phyloP scores from a whole-genome alignment of 1,140 invertebrate genomes.

The Prorops nasuta region DNA sequence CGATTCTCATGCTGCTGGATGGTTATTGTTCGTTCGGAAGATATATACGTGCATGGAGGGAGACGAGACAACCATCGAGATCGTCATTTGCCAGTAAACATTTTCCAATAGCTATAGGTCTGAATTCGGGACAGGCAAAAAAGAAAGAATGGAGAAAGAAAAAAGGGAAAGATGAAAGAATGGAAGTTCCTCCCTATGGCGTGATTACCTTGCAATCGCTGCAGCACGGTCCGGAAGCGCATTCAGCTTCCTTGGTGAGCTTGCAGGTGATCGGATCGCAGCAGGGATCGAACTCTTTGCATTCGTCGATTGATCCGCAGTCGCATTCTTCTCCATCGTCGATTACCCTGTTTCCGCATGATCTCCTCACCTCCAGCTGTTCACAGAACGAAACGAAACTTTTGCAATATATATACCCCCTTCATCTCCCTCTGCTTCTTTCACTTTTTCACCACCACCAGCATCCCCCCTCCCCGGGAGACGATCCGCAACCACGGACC shows the following conservation, averaged over 20 bases:
- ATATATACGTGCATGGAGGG: no score
- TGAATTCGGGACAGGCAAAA: no score
- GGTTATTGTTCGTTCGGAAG: no score
- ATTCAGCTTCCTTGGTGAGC: slow-evolving; percentile 85
- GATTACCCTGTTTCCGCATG: slow-evolving; percentile 91
- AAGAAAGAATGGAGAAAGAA: no score
- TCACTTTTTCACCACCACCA: background rate
- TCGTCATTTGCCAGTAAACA: no score
- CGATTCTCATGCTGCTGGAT: no score
- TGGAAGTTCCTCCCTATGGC: no score
- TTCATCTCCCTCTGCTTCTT: background rate
- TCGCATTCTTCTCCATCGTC: slow-evolving; percentile 95
- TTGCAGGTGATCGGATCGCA: slow-evolving; percentile 95
- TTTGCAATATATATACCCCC: background rate
- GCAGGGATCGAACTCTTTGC: slow-evolving; percentile 82
- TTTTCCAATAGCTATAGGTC: no score
- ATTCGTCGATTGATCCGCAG: slow-evolving; percentile 84
- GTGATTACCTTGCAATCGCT: slow-evolving; percentile 78
- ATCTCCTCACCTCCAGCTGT: slow-evolving; percentile 67
- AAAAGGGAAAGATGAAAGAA: no score
- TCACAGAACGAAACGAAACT: background rate
- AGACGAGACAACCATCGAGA: no score
- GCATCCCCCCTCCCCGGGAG: no score
- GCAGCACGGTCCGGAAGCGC: slow-evolving; percentile 89
- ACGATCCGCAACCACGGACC: no score